Conservation (phyloP, 2,113 vertebrate genomes). For the Limnothrissa miodon region DNA sequence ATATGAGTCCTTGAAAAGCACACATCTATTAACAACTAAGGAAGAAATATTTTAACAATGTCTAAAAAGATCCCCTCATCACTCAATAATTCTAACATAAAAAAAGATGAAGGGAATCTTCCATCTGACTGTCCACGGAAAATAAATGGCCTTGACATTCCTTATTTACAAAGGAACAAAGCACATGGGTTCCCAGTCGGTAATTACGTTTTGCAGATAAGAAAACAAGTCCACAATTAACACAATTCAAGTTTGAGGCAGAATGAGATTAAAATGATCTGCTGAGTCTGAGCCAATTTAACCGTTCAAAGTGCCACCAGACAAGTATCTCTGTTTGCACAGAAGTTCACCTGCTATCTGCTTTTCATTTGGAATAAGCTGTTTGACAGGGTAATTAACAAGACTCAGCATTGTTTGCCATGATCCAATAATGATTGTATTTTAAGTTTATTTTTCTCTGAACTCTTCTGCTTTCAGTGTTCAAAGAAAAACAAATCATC, state of each 20-base stretch:
- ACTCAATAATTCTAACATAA: not conserved
- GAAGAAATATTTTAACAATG: not conserved
- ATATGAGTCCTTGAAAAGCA: not conserved
- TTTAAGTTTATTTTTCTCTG: not conserved
- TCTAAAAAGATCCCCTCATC: not conserved
- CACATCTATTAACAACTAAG: not conserved
- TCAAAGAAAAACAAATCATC: not conserved
- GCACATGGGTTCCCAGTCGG: constrained; percentile 56
- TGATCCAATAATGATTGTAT: not conserved
- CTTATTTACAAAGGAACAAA: constrained; percentile 55
- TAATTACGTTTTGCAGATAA: constrained; percentile 69
- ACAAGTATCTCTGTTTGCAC: constrained; percentile 31
- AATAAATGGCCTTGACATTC: constrained; percentile 60
- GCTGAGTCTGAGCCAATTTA: constrained; percentile 65
- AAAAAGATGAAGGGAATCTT: not conserved
- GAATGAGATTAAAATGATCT: constrained; percentile 59
- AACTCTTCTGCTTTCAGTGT: not conserved
- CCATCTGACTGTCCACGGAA: constrained; percentile 44
- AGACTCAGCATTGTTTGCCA: not conserved
- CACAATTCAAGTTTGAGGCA: constrained; percentile 48
- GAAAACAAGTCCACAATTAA: constrained; percentile 67
- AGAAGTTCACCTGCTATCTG: not conserved
- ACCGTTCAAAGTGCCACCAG: constrained; percentile 45
- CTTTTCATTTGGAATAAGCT: not conserved
- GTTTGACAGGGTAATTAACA: not conserved